Conservation (phyloP, 1,140 invertebrate species). For the Xylocopa sonorina region DNA sequence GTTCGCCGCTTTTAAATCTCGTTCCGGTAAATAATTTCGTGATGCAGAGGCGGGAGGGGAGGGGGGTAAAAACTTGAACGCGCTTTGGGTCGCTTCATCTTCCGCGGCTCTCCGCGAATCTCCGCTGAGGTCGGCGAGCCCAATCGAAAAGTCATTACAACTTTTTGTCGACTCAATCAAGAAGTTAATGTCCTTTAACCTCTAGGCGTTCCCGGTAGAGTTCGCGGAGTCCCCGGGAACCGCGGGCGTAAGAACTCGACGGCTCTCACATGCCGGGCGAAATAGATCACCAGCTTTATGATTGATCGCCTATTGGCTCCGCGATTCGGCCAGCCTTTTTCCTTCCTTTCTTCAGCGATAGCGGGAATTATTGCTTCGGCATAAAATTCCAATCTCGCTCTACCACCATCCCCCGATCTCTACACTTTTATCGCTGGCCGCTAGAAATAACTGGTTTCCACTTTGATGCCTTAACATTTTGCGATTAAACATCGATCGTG, state of each 20-base stretch:
- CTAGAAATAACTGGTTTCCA: background rate
- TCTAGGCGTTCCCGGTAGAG: constrained; percentile 73
- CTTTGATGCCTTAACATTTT: background rate
- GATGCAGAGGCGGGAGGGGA: too few species aligned
- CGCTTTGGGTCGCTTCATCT: background rate
- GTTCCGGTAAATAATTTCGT: constrained; percentile 6
- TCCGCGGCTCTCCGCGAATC: constrained; percentile 38
- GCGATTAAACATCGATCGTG: background rate
- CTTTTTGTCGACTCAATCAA: constrained; percentile 80
- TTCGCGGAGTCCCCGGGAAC: constrained; percentile 64
- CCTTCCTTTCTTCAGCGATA: constrained; percentile 41
- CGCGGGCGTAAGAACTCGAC: constrained; percentile 74
- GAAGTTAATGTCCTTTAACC: constrained; percentile 81
- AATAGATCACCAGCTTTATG: constrained; percentile 78
- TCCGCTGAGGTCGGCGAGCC: constrained; percentile 26
- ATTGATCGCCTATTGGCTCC: constrained; percentile 78
- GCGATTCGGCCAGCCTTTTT: constrained; percentile 56
- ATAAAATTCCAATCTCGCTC: constrained; percentile 21
- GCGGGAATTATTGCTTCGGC: constrained; percentile 46
- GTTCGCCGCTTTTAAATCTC: background rate
- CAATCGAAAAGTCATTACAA: constrained; percentile 80
- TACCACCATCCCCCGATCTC: constrained; percentile 9
- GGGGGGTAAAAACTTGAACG: constrained; percentile 11
- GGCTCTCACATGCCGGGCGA: constrained; percentile 77
- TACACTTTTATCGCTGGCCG: background rate